Conservation (phyloP, 2,113 vertebrate genomes). For the Neolamprologus sp. region DNA sequence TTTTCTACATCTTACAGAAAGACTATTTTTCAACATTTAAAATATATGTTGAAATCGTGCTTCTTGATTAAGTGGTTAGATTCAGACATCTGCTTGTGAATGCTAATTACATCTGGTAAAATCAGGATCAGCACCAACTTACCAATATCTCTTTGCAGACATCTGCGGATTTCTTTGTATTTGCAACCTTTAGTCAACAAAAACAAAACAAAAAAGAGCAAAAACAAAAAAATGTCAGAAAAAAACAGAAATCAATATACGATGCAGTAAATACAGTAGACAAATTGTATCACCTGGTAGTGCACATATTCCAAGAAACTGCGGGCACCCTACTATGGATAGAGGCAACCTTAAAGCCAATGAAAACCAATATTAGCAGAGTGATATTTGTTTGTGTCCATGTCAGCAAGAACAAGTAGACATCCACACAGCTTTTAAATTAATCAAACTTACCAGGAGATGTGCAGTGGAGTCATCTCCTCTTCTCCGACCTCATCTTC, state of each 20-base stretch:
- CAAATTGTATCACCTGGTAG: slow-evolving; percentile 73
- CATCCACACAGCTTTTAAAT: background rate
- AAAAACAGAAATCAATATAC: background rate
- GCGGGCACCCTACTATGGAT: slow-evolving; percentile 69
- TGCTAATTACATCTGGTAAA: background rate
- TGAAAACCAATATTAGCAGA: background rate
- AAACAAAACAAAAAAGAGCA: background rate
- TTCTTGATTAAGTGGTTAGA: background rate
- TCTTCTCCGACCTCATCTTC: slow-evolving; percentile 80
- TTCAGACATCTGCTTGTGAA: background rate
- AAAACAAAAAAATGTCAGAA: background rate
- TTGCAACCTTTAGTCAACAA: slow-evolving; percentile 74
- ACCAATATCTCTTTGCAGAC: slow-evolving; percentile 83
- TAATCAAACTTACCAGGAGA: slow-evolving; percentile 75
- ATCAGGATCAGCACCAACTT: background rate
- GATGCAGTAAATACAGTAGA: background rate
- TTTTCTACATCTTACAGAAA: background rate
- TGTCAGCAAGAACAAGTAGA: background rate
- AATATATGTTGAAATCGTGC: background rate
- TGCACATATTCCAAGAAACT: slow-evolving; percentile 82
- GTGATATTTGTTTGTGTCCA: background rate
- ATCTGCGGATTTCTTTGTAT: slow-evolving; percentile 85
- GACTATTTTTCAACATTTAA: background rate
- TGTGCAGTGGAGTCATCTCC: slow-evolving; percentile 65
- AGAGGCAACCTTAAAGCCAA: slow-evolving; percentile 74